phyloP scores from a whole-genome alignment of 2,888 invertebrate species.

The Pseudococcus viburni region DNA sequence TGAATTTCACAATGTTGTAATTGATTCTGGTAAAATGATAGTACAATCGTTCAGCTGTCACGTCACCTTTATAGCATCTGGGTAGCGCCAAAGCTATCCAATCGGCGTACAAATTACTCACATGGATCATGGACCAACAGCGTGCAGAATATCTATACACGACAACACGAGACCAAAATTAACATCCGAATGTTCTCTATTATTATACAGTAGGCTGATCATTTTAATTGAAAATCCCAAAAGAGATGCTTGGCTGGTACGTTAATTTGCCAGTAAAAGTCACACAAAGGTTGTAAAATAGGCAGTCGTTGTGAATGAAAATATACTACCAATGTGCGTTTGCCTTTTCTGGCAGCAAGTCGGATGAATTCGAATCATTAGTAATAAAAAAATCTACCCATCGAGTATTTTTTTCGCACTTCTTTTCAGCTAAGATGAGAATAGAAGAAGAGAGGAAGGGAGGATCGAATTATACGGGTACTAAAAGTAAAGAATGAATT shows the following conservation, averaged over 20 bases:
- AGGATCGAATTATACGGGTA: background rate
- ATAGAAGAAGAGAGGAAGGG: background rate
- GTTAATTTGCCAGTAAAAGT: background rate
- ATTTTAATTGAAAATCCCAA: background rate
- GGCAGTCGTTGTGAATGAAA: background rate
- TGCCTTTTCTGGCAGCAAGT: background rate
- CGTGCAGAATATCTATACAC: background rate
- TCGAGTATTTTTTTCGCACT: conserved; percentile 6
- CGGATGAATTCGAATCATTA: background rate
- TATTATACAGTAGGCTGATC: background rate
- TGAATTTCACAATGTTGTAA: background rate
- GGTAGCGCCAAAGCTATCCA: background rate
- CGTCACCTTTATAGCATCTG: background rate
- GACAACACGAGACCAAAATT: conserved; percentile 6
- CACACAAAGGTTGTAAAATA: background rate
- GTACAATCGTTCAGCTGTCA: conserved; percentile 5
- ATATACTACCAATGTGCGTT: background rate
- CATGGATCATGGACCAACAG: background rate
- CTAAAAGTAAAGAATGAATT: background rate
- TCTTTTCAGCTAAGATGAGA: background rate
- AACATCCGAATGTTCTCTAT: background rate
- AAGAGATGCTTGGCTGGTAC: background rate
- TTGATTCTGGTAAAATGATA: background rate
- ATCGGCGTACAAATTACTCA: background rate
- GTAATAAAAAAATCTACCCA: background rate